phyloP scores from a whole-genome alignment of 92 coral and sea anemone genomes.

The Micromussa lordhowensis region DNA sequence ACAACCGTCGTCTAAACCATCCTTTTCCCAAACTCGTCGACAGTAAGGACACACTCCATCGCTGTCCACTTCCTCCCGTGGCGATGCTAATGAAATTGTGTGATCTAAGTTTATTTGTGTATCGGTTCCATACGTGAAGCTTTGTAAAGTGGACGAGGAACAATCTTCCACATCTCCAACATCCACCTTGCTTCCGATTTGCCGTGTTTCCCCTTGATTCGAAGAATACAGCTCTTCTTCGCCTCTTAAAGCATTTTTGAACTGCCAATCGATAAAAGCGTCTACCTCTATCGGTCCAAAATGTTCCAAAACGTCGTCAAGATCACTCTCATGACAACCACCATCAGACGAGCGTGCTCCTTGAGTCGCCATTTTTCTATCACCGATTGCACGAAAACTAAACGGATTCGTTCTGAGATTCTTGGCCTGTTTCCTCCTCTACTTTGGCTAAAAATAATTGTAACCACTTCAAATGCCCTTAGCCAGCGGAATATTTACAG shows the following conservation, averaged over 20 bases:
- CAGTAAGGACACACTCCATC: slow-evolving; percentile 1
- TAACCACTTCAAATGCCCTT: neutral
- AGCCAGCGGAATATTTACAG: neutral
- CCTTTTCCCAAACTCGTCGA: neutral
- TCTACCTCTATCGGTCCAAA: slow-evolving; percentile 4
- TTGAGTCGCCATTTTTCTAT: neutral
- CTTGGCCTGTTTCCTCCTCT: neutral
- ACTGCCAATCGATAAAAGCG: slow-evolving; percentile 23
- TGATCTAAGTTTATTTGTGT: slow-evolving; percentile 22
- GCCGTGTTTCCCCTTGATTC: neutral
- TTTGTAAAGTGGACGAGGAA: neutral
- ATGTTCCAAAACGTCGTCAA: neutral
- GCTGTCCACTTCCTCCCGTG: neutral
- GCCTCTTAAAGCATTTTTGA: slow-evolving; percentile 2
- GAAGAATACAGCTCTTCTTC: slow-evolving; percentile 6
- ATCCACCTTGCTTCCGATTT: neutral
- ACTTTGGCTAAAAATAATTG: neutral
- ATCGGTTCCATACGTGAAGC: neutral
- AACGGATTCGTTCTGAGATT: neutral
- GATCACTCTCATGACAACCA: neutral
- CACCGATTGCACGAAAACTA: neutral
- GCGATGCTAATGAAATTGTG: neutral
- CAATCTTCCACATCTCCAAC: neutral
- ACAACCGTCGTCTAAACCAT: neutral
- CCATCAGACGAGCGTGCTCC: neutral